These are phyloP conservation scores for Tylochromis polylepis DNA, from an alignment of 2,113 vertebrate genomes.

Conservation along the genomic window DNA sequence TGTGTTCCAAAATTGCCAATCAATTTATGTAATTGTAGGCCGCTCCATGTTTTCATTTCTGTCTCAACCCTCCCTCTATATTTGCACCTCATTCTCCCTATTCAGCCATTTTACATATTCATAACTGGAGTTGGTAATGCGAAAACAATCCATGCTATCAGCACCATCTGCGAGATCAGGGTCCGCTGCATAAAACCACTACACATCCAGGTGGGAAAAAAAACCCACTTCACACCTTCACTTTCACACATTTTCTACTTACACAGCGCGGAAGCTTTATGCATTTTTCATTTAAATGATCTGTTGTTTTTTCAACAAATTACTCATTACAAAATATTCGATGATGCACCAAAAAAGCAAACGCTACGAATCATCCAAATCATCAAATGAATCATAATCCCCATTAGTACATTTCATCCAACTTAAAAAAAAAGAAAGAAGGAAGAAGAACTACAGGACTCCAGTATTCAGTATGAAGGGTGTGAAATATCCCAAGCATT, in stretches of 20 bases:
- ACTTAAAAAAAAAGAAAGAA: background rate
- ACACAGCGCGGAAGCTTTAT: background rate
- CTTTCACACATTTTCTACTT: background rate
- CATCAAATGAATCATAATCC: background rate
- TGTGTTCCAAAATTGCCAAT: background rate
- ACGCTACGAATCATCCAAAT: background rate
- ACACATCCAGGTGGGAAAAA: background rate
- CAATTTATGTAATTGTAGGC: conserved; percentile 4
- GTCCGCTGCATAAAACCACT: conserved; percentile 22
- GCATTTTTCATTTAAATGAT: conserved; percentile 12
- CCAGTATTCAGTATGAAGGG: background rate
- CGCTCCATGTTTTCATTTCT: conserved; percentile 41
- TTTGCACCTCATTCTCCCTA: conserved; percentile 67
- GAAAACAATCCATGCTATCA: conserved; percentile 73
- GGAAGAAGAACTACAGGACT: background rate
- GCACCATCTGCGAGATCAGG: conserved; percentile 48
- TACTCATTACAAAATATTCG: background rate
- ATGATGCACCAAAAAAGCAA: conserved; percentile 32
- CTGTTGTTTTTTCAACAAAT: conserved; percentile 11
- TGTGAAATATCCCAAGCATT: background rate
- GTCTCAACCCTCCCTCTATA: conserved; percentile 52
- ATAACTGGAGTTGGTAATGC: conserved; percentile 74
- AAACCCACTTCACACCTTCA: background rate
- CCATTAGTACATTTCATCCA: conserved; percentile 41
- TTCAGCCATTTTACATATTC: conserved; percentile 79